Conservation (phyloP, 2,113 vertebrate genomes). For the Lasiurus cinereus region DNA sequence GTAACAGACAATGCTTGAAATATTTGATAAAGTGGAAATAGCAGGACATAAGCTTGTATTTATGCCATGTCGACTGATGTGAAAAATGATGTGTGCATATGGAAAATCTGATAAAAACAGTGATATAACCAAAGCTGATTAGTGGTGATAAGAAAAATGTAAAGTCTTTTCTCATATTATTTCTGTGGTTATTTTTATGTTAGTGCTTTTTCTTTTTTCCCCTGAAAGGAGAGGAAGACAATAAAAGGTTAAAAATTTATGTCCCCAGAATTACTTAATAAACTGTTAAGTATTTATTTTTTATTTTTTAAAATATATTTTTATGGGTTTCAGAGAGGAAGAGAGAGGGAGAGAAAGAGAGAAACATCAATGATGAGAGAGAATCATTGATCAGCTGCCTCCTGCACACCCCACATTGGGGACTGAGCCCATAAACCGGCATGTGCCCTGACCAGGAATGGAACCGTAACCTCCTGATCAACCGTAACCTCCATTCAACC, state of each 20-base stretch:
- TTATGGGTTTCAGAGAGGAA: neutral
- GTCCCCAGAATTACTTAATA: neutral
- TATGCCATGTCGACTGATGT: neutral
- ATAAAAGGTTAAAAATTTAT: constrained; percentile 32
- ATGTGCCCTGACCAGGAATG: neutral
- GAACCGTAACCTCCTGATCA: no score
- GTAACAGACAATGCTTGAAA: constrained; percentile 25
- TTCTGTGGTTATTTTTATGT: constrained; percentile 35
- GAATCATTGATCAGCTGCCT: neutral
- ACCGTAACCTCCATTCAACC: no score
- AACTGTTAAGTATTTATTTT: neutral
- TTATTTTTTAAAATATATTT: neutral
- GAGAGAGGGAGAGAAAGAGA: neutral
- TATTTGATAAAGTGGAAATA: constrained; percentile 16
- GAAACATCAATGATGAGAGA: neutral
- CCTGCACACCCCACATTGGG: neutral
- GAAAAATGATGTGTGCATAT: neutral
- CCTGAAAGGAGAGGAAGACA: constrained; percentile 13
- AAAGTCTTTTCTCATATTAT: neutral
- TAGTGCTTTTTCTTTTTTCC: neutral
- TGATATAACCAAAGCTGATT: neutral
- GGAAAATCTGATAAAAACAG: neutral
- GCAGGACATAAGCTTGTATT: neutral
- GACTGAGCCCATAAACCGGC: neutral
- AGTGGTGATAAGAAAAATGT: neutral